These are phyloP conservation scores for Oscheius sp. DNA, from an alignment of 2,888 invertebrate genomes.

Conservation along the genomic window DNA sequence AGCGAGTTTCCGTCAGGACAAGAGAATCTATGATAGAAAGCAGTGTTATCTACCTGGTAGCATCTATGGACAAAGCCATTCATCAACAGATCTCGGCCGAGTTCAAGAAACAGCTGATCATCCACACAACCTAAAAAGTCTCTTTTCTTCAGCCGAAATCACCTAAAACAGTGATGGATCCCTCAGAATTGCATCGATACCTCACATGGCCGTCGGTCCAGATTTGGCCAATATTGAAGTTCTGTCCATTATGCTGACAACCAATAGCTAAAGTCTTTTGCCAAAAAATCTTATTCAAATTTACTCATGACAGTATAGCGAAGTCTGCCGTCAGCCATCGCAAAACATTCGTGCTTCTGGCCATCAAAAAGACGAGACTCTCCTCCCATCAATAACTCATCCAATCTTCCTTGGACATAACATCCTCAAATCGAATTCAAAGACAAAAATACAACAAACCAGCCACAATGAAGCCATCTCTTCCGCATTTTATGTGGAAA, in stretches of 20 bases:
- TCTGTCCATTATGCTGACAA: constrained; percentile 59
- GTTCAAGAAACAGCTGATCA: constrained; percentile 64
- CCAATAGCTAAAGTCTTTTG: constrained; percentile 64
- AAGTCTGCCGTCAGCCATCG: constrained; percentile 60
- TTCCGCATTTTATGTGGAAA: constrained; percentile 63
- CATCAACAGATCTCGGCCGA: constrained; percentile 65
- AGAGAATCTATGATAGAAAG: constrained; percentile 63
- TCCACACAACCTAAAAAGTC: constrained; percentile 61
- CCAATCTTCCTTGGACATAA: constrained; percentile 59
- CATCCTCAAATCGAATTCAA: constrained; percentile 53
- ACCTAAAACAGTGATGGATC: constrained; percentile 61
- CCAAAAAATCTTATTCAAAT: no score
- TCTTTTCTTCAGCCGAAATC: neutral
- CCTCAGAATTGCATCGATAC: constrained; percentile 64
- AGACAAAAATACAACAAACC: neutral
- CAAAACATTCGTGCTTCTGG: constrained; percentile 64
- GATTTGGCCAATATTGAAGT: constrained; percentile 64
- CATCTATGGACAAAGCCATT: constrained; percentile 66
- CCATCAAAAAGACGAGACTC: constrained; percentile 61
- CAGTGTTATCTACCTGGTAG: constrained; percentile 63
- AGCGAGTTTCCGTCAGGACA: constrained; percentile 40
- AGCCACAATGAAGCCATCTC: constrained; percentile 38
- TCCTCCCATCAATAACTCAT: constrained; percentile 56
- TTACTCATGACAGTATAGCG: constrained; percentile 65
- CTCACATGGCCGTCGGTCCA: constrained; percentile 68